phyloP scores from a whole-genome alignment of 1,140 invertebrate species.

The Drosophila jambulina region DNA sequence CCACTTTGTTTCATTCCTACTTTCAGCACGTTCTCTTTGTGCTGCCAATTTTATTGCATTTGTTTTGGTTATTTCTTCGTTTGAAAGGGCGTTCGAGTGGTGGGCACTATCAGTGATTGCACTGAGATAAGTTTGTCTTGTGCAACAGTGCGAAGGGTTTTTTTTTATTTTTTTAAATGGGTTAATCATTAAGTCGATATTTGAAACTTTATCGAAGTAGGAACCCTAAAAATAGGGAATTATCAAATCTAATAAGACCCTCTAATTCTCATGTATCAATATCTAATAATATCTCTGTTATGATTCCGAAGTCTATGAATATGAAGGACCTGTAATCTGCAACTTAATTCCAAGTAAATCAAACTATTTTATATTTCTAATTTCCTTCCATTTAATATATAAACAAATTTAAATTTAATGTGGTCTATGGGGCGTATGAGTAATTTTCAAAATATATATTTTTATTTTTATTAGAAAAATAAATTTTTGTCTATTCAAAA shows the following conservation, averaged over 20 bases:
- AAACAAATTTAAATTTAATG: not conserved
- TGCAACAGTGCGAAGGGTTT: not conserved
- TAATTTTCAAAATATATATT: not conserved
- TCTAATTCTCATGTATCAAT: not conserved
- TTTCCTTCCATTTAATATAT: not conserved
- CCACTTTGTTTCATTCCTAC: constrained; percentile 29
- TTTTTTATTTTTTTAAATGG: not conserved
- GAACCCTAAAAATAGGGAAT: not conserved
- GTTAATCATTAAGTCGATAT: not conserved
- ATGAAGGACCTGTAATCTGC: not conserved
- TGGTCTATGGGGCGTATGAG: not conserved
- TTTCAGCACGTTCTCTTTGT: constrained; percentile 16
- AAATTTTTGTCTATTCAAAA: not conserved
- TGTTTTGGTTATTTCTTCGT: constrained; percentile 68
- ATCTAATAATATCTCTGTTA: not conserved
- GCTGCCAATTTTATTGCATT: constrained; percentile 45
- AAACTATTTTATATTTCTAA: not conserved
- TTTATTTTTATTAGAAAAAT: not conserved
- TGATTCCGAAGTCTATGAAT: not conserved
- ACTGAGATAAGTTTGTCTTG: not conserved
- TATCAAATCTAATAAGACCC: not conserved
- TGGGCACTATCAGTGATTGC: constrained; percentile 15
- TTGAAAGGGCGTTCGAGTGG: constrained; percentile 45
- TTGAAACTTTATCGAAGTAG: not conserved
- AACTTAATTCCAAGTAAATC: not conserved